phyloP scores from a whole-genome alignment of 2,113 vertebrate genomes.

The Azemiops feae region DNA sequence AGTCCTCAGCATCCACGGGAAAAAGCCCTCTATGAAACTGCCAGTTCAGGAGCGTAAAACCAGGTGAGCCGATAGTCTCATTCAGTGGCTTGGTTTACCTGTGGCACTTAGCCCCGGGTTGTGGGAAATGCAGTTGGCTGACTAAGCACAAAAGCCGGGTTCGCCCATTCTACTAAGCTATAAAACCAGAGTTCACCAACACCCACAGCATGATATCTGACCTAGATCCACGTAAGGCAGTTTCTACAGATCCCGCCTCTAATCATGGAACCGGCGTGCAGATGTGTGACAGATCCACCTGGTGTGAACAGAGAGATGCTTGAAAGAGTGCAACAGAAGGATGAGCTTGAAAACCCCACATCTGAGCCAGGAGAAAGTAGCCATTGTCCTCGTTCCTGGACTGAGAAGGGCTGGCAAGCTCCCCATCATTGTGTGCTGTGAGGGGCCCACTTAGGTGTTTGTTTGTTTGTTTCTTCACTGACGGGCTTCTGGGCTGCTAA shows the following conservation, averaged over 20 bases:
- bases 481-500: slow-evolving; percentile 23
- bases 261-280: not conserved
- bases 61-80: not conserved
- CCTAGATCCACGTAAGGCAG: not conserved
- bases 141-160: not conserved
- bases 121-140: not conserved
- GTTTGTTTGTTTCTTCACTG: not conserved
- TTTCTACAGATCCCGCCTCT: not conserved
- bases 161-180: not conserved
- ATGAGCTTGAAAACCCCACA: not conserved
- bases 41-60: not conserved
- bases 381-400: not conserved
- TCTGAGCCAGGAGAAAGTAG: not conserved
- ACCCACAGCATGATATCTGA: not conserved
- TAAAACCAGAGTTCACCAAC: not conserved
- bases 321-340: not conserved
- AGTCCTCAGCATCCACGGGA: not conserved
- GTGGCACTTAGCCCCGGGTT: not conserved
- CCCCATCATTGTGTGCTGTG: fast-evolving
- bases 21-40: not conserved
- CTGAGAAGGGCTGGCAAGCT: not conserved
- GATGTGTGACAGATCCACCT: not conserved
- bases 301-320: not conserved
- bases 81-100: not conserved
- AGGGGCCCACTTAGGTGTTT: not conserved